phyloP scores from a whole-genome alignment of 2,797 vertebrate genomes.

The Mus spretus region DNA sequence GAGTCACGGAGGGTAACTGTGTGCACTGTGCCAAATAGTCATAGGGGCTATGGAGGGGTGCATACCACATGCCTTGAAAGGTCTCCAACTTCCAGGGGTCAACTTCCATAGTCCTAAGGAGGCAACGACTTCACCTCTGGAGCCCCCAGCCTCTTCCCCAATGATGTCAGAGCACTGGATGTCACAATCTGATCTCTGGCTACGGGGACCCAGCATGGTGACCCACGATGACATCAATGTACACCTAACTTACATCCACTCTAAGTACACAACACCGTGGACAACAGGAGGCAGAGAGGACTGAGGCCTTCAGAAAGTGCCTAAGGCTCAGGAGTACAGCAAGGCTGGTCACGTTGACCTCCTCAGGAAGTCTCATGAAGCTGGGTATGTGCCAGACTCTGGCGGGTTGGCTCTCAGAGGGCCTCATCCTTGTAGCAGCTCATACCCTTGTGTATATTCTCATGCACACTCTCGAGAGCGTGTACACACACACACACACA shows the following conservation, averaged over 20 bases:
- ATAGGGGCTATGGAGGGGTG: accelerated
- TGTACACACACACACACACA: no score
- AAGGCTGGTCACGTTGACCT: background rate
- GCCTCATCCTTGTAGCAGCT: background rate
- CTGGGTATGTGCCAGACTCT: background rate
- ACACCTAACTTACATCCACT: no score
- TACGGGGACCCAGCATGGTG: accelerated
- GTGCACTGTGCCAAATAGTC: accelerated
- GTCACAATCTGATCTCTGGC: background rate
- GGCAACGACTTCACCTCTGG: background rate
- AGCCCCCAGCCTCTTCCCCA: no score
- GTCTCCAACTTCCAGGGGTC: background rate
- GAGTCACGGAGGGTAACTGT: background rate
- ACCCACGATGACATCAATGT: accelerated
- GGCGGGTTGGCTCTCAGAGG: background rate
- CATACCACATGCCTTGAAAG: no score
- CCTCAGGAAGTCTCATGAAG: background rate
- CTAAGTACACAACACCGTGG: background rate
- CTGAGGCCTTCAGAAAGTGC: background rate
- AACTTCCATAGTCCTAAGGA: background rate
- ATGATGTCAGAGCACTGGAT: background rate
- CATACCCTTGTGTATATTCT: background rate
- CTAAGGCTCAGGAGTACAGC: background rate
- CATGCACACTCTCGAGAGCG: no score
- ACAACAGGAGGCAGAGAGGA: background rate